Percentiles rank a stretch among this genome's conserved stretches.
Conservation (phyloP, 2,888 invertebrate genomes). For the Drosophila fungiperda region DNA sequence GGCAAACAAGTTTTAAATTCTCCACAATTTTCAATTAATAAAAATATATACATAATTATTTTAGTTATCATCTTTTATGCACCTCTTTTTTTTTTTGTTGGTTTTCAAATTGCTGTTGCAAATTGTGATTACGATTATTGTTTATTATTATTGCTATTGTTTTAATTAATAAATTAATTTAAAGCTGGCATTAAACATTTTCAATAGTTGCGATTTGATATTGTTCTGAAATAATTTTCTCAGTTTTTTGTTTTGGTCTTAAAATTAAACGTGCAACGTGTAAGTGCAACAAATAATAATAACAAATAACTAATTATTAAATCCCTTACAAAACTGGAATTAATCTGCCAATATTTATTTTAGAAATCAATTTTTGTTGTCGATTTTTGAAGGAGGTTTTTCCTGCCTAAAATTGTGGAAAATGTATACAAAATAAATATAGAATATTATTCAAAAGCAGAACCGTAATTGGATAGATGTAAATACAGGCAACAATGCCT, state of each 20-base stretch:
- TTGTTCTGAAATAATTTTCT: constrained; percentile 16
- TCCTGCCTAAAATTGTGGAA: not conserved
- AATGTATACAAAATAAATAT: not conserved
- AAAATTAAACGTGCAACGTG: not conserved
- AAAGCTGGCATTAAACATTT: not conserved
- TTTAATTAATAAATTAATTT: too few species aligned
- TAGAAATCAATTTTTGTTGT: not conserved
- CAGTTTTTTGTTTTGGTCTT: constrained; percentile 9
- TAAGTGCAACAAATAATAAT: constrained; percentile 39
- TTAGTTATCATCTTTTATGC: not conserved
- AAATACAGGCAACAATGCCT: not conserved
- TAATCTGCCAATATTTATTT: not conserved
- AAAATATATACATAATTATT: not conserved
- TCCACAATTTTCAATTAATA: not conserved
- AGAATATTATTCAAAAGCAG: not conserved
- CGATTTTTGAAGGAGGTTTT: not conserved
- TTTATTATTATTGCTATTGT: not conserved
- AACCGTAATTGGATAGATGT: not conserved
- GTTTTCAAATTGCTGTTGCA: constrained; percentile 4
- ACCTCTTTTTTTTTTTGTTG: not conserved
- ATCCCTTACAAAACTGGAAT: not conserved
- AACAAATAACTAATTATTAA: not conserved
- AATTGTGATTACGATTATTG: not conserved
- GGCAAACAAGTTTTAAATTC: not conserved
- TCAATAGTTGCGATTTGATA: constrained; percentile 13